Evolutionary conservation across 2,113 vertebrate genomes (phyloP).

Genomic region (Corythornis vintsioides): DNA sequence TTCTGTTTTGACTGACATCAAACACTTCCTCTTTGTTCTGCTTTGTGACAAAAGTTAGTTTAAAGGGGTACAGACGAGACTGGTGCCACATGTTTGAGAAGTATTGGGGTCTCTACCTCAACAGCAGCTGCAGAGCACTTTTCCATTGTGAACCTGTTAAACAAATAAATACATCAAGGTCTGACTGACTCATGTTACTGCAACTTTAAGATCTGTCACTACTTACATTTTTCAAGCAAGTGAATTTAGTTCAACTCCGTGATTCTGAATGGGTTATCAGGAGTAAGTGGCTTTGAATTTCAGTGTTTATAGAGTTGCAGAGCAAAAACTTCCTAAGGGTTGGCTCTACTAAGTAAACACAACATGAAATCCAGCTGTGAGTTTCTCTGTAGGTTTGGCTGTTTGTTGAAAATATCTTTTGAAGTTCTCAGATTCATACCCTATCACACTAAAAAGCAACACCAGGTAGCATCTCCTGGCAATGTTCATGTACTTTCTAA

Average conservation of each 20-base stretch:
- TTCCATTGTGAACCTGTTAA: neutral
- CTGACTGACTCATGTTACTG: neutral
- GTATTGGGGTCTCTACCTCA: neutral
- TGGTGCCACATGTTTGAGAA: neutral
- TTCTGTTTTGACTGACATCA: neutral
- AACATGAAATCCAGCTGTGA: constrained; percentile 48
- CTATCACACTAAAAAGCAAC: constrained; percentile 3
- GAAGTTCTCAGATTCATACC: constrained; percentile 11
- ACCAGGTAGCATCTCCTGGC: neutral
- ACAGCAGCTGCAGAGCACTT: neutral
- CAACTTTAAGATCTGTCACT: neutral
- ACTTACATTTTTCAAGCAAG: neutral
- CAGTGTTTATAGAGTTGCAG: neutral
- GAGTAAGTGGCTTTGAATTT: constrained; percentile 19
- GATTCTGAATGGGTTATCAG: constrained; percentile 6
- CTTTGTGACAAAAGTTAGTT: neutral
- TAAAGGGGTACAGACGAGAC: neutral
- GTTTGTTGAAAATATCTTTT: constrained; percentile 31
- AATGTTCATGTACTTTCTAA: neutral
- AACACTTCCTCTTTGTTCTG: neutral
- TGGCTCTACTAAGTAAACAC: constrained; percentile 24
- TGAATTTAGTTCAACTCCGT: neutral
- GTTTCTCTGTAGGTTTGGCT: constrained; percentile 4
- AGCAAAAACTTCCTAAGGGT: constrained; percentile 12
- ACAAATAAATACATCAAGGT: neutral